phyloP scores from a whole-genome alignment of 2,888 invertebrate genomes.

The Merodon equestris region DNA sequence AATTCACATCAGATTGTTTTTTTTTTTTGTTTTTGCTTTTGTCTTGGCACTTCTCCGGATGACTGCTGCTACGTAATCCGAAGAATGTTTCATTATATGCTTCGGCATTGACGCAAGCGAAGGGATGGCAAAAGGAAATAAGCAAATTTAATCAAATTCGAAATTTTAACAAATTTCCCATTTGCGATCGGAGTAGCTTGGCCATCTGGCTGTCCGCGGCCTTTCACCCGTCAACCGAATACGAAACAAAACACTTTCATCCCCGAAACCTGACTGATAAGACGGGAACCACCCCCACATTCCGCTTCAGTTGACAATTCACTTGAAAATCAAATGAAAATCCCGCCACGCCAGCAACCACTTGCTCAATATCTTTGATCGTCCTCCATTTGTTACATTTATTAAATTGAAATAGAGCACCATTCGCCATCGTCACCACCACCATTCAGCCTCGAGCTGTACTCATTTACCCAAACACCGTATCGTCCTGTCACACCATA shows the following conservation, averaged over 20 bases:
- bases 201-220: too few species aligned
- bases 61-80: constrained; percentile 64
- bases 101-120: constrained; percentile 26
- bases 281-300: constrained; percentile 1
- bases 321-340: constrained; percentile 69
- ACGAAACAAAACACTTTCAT: too few species aligned
- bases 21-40: constrained; percentile 13
- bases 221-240: too few species aligned
- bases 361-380: constrained; percentile 64
- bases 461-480: constrained; percentile 45
- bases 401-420: constrained; percentile 68
- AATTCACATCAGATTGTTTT: constrained; percentile 48
- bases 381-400: constrained; percentile 54
- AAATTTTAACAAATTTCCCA: constrained; percentile 64
- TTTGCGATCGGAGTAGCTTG: constrained; percentile 7
- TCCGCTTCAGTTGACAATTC: constrained; percentile 65
- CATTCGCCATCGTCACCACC: constrained; percentile 34
- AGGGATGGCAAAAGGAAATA: constrained; percentile 11
- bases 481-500: background rate
- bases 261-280: too few species aligned
- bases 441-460: background rate
- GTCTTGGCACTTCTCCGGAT: constrained; percentile 51
- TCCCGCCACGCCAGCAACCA: constrained; percentile 46
- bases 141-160: constrained; percentile 64
- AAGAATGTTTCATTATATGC: constrained; percentile 64